Percentiles rank a stretch among this genome's conserved stretches.
phyloP scores from a whole-genome alignment of 2,888 invertebrate genomes.

The Vannuccia rotundouncinata region DNA sequence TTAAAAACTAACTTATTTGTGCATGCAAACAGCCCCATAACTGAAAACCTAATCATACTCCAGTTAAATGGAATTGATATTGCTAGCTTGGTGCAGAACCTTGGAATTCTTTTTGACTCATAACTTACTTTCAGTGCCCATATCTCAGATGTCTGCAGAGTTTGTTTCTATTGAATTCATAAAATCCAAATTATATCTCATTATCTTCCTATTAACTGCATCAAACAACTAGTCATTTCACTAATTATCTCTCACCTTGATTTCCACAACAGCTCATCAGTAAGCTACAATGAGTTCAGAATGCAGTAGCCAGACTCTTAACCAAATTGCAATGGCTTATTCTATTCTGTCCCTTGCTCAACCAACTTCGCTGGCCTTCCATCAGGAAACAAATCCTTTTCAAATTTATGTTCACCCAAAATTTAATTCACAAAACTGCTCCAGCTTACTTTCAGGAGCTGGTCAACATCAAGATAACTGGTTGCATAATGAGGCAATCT shows the following conservation, averaged over 20 bases:
- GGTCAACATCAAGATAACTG: too few relatives aligned
- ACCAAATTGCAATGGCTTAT: too few relatives aligned
- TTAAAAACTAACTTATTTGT: slow-evolving; percentile 12
- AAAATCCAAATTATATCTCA: slow-evolving; percentile 1
- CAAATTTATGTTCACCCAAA: too few relatives aligned
- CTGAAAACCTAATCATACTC: slow-evolving; percentile 13
- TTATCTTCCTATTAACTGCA: not conserved
- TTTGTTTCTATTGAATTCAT: slow-evolving; percentile 11
- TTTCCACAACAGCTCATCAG: slow-evolving; percentile 1
- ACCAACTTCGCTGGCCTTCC: too few relatives aligned
- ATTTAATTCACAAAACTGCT: too few relatives aligned
- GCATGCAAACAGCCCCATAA: not conserved
- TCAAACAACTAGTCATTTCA: not conserved
- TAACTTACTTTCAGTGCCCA: slow-evolving; percentile 16
- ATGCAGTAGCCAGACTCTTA: too few relatives aligned
- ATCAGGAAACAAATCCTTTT: too few relatives aligned
- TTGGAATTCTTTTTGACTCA: not conserved
- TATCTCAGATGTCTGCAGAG: slow-evolving; percentile 1
- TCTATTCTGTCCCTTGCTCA: too few relatives aligned
- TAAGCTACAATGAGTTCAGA: slow-evolving; percentile 10
- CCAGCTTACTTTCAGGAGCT: too few relatives aligned
- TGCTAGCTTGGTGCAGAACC: not conserved
- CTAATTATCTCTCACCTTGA: not conserved
- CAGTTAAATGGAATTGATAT: not conserved
- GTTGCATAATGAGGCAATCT: too few relatives aligned